Percentiles rank a stretch among this genome's conserved stretches.
Conservation (phyloP, 2,113 vertebrate species). For the Phyllostomus hastatus region DNA sequence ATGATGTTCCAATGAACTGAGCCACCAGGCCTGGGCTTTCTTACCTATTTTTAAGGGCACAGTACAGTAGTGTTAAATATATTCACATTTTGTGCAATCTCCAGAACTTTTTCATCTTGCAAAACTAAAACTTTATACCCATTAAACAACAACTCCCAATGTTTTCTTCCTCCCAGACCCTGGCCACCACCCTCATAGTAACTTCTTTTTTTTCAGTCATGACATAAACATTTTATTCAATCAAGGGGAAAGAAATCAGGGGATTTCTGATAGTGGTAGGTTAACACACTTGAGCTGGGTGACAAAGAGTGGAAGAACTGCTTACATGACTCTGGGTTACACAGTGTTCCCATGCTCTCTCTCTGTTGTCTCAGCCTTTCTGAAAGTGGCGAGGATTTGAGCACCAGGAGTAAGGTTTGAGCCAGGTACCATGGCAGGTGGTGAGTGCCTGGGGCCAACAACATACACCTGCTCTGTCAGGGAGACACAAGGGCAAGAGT, state of each 20-base stretch:
- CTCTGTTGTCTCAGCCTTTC: neutral
- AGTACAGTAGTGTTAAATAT: neutral
- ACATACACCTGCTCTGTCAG: neutral
- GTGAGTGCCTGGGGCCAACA: neutral
- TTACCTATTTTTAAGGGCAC: neutral
- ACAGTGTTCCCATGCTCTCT: neutral
- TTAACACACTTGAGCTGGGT: neutral
- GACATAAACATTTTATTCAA: neutral
- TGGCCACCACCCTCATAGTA: neutral
- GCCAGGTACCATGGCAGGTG: neutral
- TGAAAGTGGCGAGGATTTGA: neutral
- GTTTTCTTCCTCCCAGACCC: neutral
- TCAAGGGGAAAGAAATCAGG: neutral
- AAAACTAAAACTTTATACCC: neutral
- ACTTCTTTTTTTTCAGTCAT: neutral
- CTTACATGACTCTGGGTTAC: too few species aligned
- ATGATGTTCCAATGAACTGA: too few species aligned
- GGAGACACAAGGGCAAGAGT: neutral
- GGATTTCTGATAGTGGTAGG: neutral
- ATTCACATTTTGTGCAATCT: neutral
- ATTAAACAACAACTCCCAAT: neutral
- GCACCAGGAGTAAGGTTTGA: neutral
- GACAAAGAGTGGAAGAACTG: too few species aligned
- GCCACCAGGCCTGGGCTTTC: too few species aligned
- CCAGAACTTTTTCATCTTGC: neutral